phyloP scores from a whole-genome alignment of 2,797 vertebrate genomes.

The Enteromius afrohamiltoni region DNA sequence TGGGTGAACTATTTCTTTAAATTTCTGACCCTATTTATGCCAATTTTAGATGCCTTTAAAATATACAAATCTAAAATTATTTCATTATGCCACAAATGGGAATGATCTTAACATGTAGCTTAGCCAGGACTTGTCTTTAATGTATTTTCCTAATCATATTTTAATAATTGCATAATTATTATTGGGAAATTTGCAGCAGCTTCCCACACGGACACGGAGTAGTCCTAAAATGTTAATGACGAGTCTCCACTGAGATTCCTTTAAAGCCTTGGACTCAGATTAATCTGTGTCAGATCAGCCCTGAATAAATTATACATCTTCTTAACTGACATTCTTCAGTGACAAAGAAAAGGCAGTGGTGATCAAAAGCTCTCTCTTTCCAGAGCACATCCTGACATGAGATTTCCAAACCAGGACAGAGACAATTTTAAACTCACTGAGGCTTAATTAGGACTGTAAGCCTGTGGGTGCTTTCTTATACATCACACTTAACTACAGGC shows the following conservation, averaged over 20 bases:
- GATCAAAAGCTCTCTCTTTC: constrained; percentile 46
- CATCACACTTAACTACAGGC: constrained; percentile 45
- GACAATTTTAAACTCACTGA: constrained; percentile 55
- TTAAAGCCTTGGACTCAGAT: constrained; percentile 30
- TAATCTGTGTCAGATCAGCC: constrained; percentile 41
- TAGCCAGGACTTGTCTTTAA: neutral
- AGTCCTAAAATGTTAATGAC: constrained; percentile 36
- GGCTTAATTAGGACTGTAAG: constrained; percentile 56
- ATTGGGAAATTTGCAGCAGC: neutral
- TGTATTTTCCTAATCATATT: neutral
- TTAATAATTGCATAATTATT: constrained; percentile 16
- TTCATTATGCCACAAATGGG: neutral
- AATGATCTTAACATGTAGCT: neutral
- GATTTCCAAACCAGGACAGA: constrained; percentile 44
- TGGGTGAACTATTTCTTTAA: neutral
- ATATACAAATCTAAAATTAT: neutral
- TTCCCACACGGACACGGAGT: neutral
- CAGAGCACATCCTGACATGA: constrained; percentile 50
- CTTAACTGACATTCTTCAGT: constrained; percentile 37
- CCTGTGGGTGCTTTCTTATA: constrained; percentile 49
- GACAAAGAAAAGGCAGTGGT: constrained; percentile 37
- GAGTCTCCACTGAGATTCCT: constrained; percentile 22
- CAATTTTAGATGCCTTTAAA: neutral
- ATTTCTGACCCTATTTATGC: neutral
- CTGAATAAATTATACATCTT: constrained; percentile 50